A percentile compares a stretch with the other conserved stretches of the same genome.
phyloP scores from a whole-genome alignment of 1,140 invertebrate species.

The Drosophila melanica region DNA sequence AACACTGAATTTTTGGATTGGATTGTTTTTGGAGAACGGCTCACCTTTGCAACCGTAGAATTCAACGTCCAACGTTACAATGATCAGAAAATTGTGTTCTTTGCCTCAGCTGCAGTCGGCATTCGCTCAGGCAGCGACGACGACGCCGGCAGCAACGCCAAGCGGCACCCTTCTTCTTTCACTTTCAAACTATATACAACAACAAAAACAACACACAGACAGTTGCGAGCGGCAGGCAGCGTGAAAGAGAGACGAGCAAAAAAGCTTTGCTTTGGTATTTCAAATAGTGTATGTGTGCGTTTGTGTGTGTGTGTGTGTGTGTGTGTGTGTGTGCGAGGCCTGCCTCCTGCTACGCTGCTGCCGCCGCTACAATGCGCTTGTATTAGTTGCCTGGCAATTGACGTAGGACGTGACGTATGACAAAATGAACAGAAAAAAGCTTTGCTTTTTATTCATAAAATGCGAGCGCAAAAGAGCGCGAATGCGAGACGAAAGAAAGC shows the following conservation, averaged over 20 bases:
- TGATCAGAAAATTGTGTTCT: slow-evolving; percentile 82
- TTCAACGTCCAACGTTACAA: slow-evolving; percentile 84
- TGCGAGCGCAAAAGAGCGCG: slow-evolving; percentile 40
- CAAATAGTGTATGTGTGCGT: not conserved
- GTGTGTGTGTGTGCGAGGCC: slow-evolving; percentile 37
- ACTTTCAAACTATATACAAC: slow-evolving; percentile 70
- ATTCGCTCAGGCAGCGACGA: slow-evolving; percentile 9
- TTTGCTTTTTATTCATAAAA: slow-evolving; percentile 40
- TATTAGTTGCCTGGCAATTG: slow-evolving; percentile 65
- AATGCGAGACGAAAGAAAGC: slow-evolving; percentile 20
- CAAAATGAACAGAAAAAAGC: slow-evolving; percentile 54
- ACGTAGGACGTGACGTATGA: slow-evolving; percentile 75
- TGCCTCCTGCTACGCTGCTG: slow-evolving; percentile 51
- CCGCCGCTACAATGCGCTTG: slow-evolving; percentile 13
- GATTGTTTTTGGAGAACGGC: slow-evolving; percentile 68
- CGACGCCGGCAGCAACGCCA: slow-evolving; percentile 22
- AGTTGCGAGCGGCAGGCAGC: slow-evolving; percentile 3
- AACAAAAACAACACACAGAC: slow-evolving; percentile 31
- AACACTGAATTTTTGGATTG: slow-evolving; percentile 36
- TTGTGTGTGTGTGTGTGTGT: slow-evolving; percentile 6
- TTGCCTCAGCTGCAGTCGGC: slow-evolving; percentile 66
- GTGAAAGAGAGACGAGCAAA: slow-evolving; percentile 54
- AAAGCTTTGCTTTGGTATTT: slow-evolving; percentile 39
- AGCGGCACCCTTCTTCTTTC: slow-evolving; percentile 74
- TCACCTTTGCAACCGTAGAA: slow-evolving; percentile 84